Evolutionary conservation across 1,140 invertebrate genomes (phyloP).

Genomic region (Whitmania pigra): DNA sequence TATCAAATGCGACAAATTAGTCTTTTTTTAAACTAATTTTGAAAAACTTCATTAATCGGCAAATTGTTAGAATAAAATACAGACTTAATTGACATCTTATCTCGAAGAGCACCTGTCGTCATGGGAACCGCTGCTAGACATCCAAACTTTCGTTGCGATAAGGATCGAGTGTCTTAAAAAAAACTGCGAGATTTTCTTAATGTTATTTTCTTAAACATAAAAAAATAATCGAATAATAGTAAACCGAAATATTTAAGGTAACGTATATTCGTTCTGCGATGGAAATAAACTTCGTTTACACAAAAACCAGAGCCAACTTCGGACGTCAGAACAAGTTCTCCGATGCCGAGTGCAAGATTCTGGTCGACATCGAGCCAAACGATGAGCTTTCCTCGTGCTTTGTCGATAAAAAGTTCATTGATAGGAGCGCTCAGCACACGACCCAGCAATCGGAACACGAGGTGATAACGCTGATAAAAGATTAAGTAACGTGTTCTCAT

Average conservation of each 20-base stretch:
- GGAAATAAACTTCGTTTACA: slow-evolving; percentile 44
- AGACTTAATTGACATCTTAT: too few species aligned
- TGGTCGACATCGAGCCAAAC: slow-evolving; percentile 60
- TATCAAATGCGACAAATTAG: too few species aligned
- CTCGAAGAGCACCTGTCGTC: too few species aligned
- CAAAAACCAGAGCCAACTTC: slow-evolving; percentile 42
- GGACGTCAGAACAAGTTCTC: slow-evolving; percentile 50
- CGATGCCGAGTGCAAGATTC: slow-evolving; percentile 57
- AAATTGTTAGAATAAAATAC: too few species aligned
- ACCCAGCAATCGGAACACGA: slow-evolving; percentile 45
- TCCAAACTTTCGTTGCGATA: too few species aligned
- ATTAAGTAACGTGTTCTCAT: not conserved
- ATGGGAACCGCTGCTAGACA: too few species aligned
- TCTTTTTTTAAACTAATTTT: too few species aligned
- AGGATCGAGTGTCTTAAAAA: not conserved
- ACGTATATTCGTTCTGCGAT: slow-evolving; percentile 25
- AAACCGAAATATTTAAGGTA: not conserved
- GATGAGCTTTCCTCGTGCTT: slow-evolving; percentile 54
- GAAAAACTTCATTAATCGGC: too few species aligned
- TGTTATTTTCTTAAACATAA: not conserved
- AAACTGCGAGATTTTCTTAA: not conserved
- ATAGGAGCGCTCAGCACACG: slow-evolving; percentile 41
- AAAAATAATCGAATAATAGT: not conserved
- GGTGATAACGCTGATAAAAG: slow-evolving; percentile 27
- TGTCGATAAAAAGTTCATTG: slow-evolving; percentile 51